Evolutionary conservation across 2,797 vertebrate genomes (phyloP), one percentile per base, ranked within the genome.

Genomic region (Pseudotriccus pelzelni): DNA sequence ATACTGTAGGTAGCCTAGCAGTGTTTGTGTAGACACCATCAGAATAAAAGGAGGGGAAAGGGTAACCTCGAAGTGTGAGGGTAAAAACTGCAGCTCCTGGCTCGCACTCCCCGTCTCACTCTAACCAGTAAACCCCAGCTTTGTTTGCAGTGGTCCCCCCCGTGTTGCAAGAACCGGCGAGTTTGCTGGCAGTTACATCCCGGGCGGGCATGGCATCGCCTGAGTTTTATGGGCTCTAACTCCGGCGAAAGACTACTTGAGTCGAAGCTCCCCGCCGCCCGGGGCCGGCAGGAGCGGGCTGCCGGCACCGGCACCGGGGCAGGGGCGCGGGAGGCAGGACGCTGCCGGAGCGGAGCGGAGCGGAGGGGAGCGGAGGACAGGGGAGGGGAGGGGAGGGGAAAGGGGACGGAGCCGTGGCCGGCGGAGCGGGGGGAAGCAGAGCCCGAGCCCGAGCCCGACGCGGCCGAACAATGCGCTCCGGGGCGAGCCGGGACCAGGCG

Each of bases 191-290:
- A 97, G 97, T 98, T 98, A 96, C 98, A 97, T 98, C 98, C 98
- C 93, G 95, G 97, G 97, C 92, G 98, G 97, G 97, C 97, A 94
- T 90, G 97, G 95, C 97, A 97, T 96, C 97, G 98, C 98, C 98
- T 98, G 98, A 98, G 98, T 98, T 98, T 98, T 97, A 98, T 95
- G 97, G 97, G 96, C 98, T 98, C 97, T 92, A 97, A 98, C 97
- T 97, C 96, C 79, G 90, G 93, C 97, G 96, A 98, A 98, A 98
- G 88, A 87, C 63, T 68, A 34, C 85, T 94, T 62, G 25, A 93
- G 79, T 94, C 22, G 75, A 50, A 87, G 92, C 94, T 78, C 36
- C 5, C 77, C 84, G 59, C 50, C 44, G 44, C n/a, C 50, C 37
- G 44, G 50, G 37, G n/a, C 79, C 37, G 64, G 39, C 70, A 56